Base-by-base conservation (phyloP, 2,888 invertebrate genomes). In the Apoda limacodes region DNA sequence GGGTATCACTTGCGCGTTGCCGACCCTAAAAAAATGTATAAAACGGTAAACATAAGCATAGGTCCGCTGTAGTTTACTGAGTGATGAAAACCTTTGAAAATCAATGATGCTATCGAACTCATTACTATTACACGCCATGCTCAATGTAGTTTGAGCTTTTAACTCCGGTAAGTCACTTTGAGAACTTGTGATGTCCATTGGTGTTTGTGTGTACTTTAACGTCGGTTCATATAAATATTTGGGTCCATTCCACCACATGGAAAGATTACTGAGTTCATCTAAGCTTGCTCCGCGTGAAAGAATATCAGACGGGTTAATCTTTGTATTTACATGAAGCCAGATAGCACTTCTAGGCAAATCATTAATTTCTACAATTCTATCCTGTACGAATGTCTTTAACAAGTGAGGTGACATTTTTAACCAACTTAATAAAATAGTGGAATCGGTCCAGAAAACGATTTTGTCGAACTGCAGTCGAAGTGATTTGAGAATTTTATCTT, bases 351-450 rank as follows among this genome's bases (percentile, higher is more conserved):
- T 7, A 3, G 45, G 40, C 2, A 38, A 12, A 2, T 41, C 30
- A 19, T 42, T 32, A 10, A 47, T 41, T 24, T 39, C 39, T 5
- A 10, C 14, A 1, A 45, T 39, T 9, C 47, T 29, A 24, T 45
- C 40, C 2, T 33, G 7, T 4, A 45, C 45, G 30, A 44, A 48
- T 1, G 37, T 28, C 30, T 48, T 40, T 4, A 44, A 14, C 12
- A 23, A 24, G 10, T 31, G 2, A 12, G 30, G 30, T 25, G 17
- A 13, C 13, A 9, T 30, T 21, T 17, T 15, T 14, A 35, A 9
- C 28, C 28, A 39, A 11, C 34, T 17, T 7, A 37, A 23, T 1
- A 38, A 35, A 4, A 37, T 26, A 6, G 32, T 29, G 5, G 37
- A 39, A 11, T 42, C 39, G 3, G 27, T 19, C 42, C 42, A 42